These are phyloP conservation scores for Ceratothoa steindachneri DNA, from an alignment of 2,888 invertebrate species.

Conservation along the genomic window DNA sequence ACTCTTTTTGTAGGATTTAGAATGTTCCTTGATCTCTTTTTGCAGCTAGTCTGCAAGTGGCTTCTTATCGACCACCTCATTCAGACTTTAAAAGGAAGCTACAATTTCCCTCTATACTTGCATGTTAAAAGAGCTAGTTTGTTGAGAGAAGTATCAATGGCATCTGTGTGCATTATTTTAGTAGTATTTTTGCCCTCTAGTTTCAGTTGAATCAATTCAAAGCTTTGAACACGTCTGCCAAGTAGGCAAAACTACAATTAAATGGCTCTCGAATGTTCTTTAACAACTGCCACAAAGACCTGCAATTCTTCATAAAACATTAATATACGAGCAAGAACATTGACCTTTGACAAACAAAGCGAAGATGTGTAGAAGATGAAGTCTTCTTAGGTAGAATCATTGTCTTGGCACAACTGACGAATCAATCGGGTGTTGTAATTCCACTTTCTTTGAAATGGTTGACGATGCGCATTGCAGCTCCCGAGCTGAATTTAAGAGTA, in stretches of 20 bases:
- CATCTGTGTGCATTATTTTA: no score
- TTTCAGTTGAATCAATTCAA: no score
- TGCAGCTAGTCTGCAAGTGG: neutral
- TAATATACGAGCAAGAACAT: no score
- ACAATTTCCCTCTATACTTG: slow-evolving; percentile 18
- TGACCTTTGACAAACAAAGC: no score
- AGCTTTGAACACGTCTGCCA: neutral
- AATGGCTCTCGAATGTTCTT: slow-evolving; percentile 15
- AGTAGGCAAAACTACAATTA: slow-evolving; percentile 8
- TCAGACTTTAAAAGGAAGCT: neutral
- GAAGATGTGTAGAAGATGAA: no score
- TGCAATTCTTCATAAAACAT: no score
- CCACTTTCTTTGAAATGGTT: slow-evolving; percentile 15
- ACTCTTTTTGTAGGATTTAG: slow-evolving; percentile 22
- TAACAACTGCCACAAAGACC: slow-evolving; percentile 13
- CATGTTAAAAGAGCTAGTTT: slow-evolving; percentile 15
- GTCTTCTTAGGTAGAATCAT: no score
- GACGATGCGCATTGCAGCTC: slow-evolving; percentile 12
- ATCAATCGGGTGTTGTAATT: no score
- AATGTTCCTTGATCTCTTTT: slow-evolving; percentile 14
- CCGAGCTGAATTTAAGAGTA: slow-evolving; percentile 5
- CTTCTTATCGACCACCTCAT: neutral
- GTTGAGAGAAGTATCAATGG: slow-evolving; percentile 21
- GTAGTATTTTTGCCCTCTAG: no score
- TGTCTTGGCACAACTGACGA: no score